phyloP scores from a whole-genome alignment of 1,140 invertebrate species.

The Limonius californicus region DNA sequence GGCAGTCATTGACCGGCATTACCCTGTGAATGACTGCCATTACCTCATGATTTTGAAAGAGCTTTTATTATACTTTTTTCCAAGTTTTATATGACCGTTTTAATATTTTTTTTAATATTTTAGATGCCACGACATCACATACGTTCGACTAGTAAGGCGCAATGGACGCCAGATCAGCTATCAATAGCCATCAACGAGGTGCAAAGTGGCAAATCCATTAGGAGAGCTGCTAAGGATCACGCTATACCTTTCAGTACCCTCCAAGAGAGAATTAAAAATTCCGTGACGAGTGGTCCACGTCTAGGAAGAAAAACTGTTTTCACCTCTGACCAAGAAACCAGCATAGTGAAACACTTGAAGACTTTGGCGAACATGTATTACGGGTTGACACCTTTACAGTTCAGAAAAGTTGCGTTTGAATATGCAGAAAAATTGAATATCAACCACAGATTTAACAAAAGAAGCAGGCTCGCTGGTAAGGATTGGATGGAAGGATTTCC shows the following conservation, averaged over 20 bases:
- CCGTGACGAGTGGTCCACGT: not conserved
- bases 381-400: not conserved
- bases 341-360: not conserved
- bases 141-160: not conserved
- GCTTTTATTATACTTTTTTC: no score
- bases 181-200: conserved; percentile 1
- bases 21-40: no score
- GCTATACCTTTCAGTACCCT: not conserved
- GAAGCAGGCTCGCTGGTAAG: not conserved
- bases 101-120: not conserved
- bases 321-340: not conserved
- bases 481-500: not conserved
- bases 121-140: conserved; percentile 2
- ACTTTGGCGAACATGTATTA: not conserved
- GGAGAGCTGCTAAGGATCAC: conserved; percentile 1
- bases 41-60: no score
- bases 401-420: not conserved
- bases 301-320: conserved; percentile 11
- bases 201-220: not conserved
- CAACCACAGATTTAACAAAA: not conserved
- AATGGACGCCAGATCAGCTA: not conserved
- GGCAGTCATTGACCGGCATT: no score
- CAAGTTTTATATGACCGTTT: no score
- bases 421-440: not conserved
- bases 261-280: not conserved